Conservation (phyloP, 2,113 vertebrate species). For the Theristicus caerulescens region DNA sequence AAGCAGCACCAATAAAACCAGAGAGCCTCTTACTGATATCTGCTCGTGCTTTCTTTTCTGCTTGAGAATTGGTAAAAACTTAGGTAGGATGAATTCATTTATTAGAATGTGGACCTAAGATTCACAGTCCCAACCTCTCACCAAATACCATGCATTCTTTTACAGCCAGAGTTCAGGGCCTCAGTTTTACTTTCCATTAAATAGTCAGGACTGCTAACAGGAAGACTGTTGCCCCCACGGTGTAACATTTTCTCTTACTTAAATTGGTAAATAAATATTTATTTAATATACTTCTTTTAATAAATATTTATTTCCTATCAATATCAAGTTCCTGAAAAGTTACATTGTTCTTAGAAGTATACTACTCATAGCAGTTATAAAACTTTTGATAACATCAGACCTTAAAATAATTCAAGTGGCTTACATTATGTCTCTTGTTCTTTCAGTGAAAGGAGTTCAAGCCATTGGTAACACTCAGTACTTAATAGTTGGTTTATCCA, state of each 20-base stretch:
- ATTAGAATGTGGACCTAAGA: slow-evolving; percentile 5
- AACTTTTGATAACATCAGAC: slow-evolving; percentile 11
- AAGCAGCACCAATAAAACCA: slow-evolving; percentile 66
- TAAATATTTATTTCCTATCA: slow-evolving; percentile 67
- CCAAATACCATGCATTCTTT: not conserved
- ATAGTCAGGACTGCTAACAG: slow-evolving; percentile 60
- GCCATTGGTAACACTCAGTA: slow-evolving; percentile 22
- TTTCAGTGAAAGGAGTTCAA: slow-evolving; percentile 44
- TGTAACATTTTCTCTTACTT: slow-evolving; percentile 37
- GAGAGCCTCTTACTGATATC: slow-evolving; percentile 45
- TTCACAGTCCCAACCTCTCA: slow-evolving; percentile 27
- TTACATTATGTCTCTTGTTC: slow-evolving; percentile 19
- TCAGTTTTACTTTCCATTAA: slow-evolving; percentile 18
- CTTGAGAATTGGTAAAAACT: slow-evolving; percentile 40
- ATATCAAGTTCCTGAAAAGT: slow-evolving; percentile 56
- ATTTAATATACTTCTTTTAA: slow-evolving; percentile 49
- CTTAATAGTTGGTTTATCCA: not conserved
- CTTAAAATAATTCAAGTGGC: slow-evolving; percentile 41
- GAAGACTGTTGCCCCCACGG: slow-evolving; percentile 7
- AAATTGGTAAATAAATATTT: slow-evolving; percentile 64
- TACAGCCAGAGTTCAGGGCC: not conserved
- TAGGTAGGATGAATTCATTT: slow-evolving; percentile 26
- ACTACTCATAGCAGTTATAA: slow-evolving; percentile 21
- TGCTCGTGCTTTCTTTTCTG: slow-evolving; percentile 42
- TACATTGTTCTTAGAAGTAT: slow-evolving; percentile 64